Conservation (phyloP, 2,888 invertebrate genomes). For the Lissonota sp. region DNA sequence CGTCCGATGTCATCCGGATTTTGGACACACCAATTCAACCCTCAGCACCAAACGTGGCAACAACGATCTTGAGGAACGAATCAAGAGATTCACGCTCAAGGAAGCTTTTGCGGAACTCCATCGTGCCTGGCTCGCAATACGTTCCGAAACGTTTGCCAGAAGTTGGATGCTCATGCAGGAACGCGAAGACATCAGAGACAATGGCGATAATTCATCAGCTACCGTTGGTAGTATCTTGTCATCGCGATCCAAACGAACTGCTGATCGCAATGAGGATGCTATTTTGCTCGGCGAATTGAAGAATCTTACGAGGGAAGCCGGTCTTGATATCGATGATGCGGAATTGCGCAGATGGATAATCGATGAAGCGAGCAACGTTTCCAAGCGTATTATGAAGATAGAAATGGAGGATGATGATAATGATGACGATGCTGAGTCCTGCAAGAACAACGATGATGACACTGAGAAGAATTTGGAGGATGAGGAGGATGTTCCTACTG, state of each 20-base stretch:
- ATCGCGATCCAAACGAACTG: constrained; percentile 52
- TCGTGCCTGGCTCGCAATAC: constrained; percentile 83
- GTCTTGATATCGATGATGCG: constrained; percentile 72
- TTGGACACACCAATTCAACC: constrained; percentile 23
- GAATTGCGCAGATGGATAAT: constrained; percentile 76
- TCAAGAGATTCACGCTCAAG: constrained; percentile 81
- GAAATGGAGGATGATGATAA: constrained; percentile 70
- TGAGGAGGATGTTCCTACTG: constrained; percentile 77
- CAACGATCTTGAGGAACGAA: constrained; percentile 60
- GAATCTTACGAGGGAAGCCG: constrained; percentile 73
- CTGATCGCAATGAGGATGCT: constrained; percentile 71
- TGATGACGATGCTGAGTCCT: constrained; percentile 66
- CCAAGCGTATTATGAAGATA: constrained; percentile 70
- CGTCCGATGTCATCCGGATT: constrained; percentile 65
- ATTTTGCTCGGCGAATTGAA: constrained; percentile 73
- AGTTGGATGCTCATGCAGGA: constrained; percentile 79
- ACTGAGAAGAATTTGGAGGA: constrained; percentile 68
- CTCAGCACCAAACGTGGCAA: constrained; percentile 8
- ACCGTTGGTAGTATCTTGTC: constrained; percentile 61
- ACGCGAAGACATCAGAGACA: constrained; percentile 65
- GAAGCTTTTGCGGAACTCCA: constrained; percentile 84
- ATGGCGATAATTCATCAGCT: constrained; percentile 12
- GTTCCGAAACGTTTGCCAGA: constrained; percentile 82
- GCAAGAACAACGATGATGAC: constrained; percentile 68
- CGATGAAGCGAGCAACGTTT: constrained; percentile 75